Evolutionary conservation across 2,797 vertebrate genomes (phyloP).

Genomic region (Eidolon dupreanum): DNA sequence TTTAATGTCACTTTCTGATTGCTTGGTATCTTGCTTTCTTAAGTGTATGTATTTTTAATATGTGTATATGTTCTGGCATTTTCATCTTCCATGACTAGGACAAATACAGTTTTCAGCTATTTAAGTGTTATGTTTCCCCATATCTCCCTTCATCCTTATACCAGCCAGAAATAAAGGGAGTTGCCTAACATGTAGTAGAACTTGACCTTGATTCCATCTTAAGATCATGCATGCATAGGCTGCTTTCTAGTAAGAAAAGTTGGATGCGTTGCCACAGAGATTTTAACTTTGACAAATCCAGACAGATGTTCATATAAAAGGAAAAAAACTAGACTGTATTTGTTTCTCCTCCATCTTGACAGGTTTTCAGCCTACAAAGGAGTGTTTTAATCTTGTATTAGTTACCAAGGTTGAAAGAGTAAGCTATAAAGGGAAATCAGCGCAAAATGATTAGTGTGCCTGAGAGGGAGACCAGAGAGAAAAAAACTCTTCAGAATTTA

Average conservation of each 20-base stretch:
- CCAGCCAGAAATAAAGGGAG: not conserved
- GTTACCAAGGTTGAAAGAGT: not conserved
- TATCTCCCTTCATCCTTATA: not conserved
- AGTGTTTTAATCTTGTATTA: not conserved
- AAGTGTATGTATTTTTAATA: not conserved
- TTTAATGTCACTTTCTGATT: not conserved
- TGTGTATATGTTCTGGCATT: not conserved
- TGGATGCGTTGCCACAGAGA: not conserved
- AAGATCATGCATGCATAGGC: not conserved
- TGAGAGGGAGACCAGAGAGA: not conserved
- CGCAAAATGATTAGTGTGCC: not conserved
- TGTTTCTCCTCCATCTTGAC: not conserved
- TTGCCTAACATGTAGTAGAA: not conserved
- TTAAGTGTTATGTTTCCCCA: not conserved
- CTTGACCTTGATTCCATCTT: slow-evolving; percentile 47
- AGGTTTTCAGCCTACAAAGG: not conserved
- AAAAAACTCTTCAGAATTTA: not conserved
- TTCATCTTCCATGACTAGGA: not conserved
- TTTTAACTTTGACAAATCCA: not conserved
- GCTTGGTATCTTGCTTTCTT: not conserved
- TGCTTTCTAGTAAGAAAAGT: slow-evolving; percentile 3
- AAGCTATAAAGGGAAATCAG: not conserved
- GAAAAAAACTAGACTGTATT: not conserved
- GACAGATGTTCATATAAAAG: not conserved
- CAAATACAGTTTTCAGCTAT: not conserved